Percentiles rank a stretch among this genome's conserved stretches.
These are phyloP conservation scores for Neoniphon sammara DNA, from an alignment of 2,797 vertebrate genomes.

Conservation along the genomic window DNA sequence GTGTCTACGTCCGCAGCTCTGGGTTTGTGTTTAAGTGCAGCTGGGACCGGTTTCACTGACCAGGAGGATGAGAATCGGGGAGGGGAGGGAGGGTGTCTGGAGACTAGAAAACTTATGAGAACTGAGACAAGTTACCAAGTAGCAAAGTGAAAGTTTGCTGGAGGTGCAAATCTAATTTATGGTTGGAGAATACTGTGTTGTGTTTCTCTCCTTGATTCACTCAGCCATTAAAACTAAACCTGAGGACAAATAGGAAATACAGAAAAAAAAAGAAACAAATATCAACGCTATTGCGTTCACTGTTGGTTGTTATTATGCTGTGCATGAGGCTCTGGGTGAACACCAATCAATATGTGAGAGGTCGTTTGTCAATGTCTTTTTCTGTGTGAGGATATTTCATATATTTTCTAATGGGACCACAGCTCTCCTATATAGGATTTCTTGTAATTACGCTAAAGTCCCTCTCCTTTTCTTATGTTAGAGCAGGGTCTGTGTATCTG, in stretches of 20 bases:
- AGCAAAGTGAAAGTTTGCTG: slow-evolving; percentile 80
- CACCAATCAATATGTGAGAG: slow-evolving; percentile 73
- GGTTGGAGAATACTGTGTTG: slow-evolving; percentile 69
- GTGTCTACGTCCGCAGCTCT: slow-evolving; percentile 83
- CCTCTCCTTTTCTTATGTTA: slow-evolving; percentile 29
- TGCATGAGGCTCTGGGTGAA: slow-evolving; percentile 56
- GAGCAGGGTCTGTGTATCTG: slow-evolving; percentile 17
- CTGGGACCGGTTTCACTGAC: slow-evolving; percentile 81
- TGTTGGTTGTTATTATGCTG: slow-evolving; percentile 66
- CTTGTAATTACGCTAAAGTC: slow-evolving; percentile 46
- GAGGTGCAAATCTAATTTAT: slow-evolving; percentile 83
- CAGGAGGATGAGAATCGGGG: slow-evolving; percentile 72
- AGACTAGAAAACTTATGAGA: slow-evolving; percentile 80
- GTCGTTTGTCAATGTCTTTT: slow-evolving; percentile 72
- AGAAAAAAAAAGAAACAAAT: slow-evolving; percentile 53
- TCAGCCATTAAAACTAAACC: slow-evolving; percentile 79
- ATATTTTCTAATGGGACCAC: slow-evolving; percentile 42
- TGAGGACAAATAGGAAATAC: slow-evolving; percentile 73
- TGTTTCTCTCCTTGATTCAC: slow-evolving; percentile 72
- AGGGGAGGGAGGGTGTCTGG: slow-evolving; percentile 52
- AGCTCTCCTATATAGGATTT: slow-evolving; percentile 48
- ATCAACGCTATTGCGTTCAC: slow-evolving; percentile 51
- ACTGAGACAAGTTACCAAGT: slow-evolving; percentile 80
- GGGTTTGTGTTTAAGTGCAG: slow-evolving; percentile 82
- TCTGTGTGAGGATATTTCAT: slow-evolving; percentile 46